Evolutionary conservation across 2,888 invertebrate species (phyloP).

Genomic region (Polyploca ridens): DNA sequence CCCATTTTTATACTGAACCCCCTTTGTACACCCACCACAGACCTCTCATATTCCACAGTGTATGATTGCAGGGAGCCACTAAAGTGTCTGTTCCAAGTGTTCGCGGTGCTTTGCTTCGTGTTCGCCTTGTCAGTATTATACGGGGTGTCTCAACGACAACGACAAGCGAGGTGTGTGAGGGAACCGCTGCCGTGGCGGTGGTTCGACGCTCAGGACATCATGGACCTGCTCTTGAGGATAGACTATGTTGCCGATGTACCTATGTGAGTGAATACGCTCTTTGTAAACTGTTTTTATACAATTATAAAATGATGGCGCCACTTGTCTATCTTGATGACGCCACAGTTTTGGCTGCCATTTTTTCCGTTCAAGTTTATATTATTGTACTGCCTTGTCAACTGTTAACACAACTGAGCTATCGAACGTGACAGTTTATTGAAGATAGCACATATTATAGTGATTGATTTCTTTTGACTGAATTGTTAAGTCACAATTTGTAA

Average conservation of each 20-base stretch:
- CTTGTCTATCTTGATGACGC: not conserved
- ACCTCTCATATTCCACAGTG: conserved; percentile 52
- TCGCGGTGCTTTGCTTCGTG: conserved; percentile 72
- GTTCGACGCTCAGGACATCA: conserved; percentile 67
- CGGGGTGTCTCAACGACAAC: conserved; percentile 45
- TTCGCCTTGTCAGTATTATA: conserved; percentile 61
- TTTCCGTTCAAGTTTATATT: not conserved
- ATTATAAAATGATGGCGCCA: not conserved
- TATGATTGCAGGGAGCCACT: conserved; percentile 72
- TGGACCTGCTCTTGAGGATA: conserved; percentile 69
- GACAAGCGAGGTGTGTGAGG: conserved; percentile 29
- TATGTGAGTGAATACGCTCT: conserved; percentile 50
- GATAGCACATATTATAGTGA: too few species aligned
- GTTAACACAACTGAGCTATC: too few species aligned
- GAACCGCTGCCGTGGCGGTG: conserved; percentile 67
- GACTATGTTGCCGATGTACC: conserved; percentile 78
- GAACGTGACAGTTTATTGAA: too few species aligned
- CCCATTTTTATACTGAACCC: conserved; percentile 11
- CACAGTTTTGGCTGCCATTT: too few species aligned
- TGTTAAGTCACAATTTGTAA: not conserved
- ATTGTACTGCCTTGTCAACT: not conserved
- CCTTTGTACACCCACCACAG: conserved; percentile 22
- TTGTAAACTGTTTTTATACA: not conserved
- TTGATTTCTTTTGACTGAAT: not conserved
- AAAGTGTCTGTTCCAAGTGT: conserved; percentile 71